These are phyloP conservation scores for Nyleta sp. DNA, from an alignment of 2,888 invertebrate species.

Conservation along the genomic window DNA sequence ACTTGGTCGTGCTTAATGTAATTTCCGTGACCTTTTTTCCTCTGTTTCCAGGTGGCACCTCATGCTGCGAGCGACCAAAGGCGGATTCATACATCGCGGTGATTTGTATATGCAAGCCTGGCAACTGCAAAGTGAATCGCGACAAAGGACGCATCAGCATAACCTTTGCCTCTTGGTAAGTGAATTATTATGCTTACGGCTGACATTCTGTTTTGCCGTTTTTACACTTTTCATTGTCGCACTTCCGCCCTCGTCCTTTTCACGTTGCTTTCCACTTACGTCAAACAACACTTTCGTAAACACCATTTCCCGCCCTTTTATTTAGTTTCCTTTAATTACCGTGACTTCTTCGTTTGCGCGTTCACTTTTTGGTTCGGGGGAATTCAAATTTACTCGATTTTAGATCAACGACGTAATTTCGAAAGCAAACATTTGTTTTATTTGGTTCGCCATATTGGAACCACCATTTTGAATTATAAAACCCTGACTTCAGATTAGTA, in stretches of 20 bases:
- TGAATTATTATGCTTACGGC: conserved; percentile 63
- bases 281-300: conserved; percentile 28
- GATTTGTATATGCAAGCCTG: conserved; percentile 84
- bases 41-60: conserved; percentile 83
- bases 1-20: conserved; percentile 14
- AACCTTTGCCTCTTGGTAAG: conserved; percentile 79
- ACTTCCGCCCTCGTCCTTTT: conserved; percentile 7
- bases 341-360: background rate
- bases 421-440: too few relatives aligned
- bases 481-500: too few relatives aligned
- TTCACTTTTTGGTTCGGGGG: background rate
- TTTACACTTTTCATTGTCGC: conserved; percentile 19
- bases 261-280: conserved; percentile 1
- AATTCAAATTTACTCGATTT: too few relatives aligned
- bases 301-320: conserved; percentile 11
- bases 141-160: conserved; percentile 77
- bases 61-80: conserved; percentile 82
- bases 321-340: conserved; percentile 27
- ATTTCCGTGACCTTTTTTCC: conserved; percentile 11
- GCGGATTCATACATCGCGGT: conserved; percentile 82
- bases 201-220: conserved; percentile 21
- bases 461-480: too few relatives aligned
- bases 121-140: conserved; percentile 84
- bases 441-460: too few relatives aligned
- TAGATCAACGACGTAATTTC: too few relatives aligned